Conservation (phyloP, 2,113 vertebrate genomes). For the Neolamprologus cancellatus region DNA sequence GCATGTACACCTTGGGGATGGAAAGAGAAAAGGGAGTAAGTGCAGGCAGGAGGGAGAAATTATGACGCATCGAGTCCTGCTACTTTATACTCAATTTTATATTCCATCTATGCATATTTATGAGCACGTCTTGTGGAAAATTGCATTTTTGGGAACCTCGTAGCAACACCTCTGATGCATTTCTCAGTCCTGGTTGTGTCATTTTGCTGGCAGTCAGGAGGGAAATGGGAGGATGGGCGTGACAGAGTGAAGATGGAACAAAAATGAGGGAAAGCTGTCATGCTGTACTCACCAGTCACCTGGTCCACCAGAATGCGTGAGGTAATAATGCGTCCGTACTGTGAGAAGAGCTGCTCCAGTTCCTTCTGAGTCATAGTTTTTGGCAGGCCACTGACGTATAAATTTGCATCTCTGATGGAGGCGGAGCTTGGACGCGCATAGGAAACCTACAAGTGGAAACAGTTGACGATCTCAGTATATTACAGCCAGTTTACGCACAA, state of each 20-base stretch:
- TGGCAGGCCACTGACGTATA: slow-evolving; percentile 95
- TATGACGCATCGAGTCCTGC: slow-evolving; percentile 62
- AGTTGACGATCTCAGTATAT: neutral
- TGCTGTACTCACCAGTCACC: slow-evolving; percentile 87
- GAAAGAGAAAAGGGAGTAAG: neutral
- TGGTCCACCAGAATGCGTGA: slow-evolving; percentile 97
- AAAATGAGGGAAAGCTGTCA: neutral
- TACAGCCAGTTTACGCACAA: neutral
- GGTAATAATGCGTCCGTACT: slow-evolving; percentile 98
- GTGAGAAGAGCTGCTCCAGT: slow-evolving; percentile 94
- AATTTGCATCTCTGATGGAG: slow-evolving; percentile 97
- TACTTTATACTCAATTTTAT: slow-evolving; percentile 71
- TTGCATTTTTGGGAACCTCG: slow-evolving; percentile 68
- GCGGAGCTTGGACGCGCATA: slow-evolving; percentile 97
- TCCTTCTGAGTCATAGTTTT: slow-evolving; percentile 98
- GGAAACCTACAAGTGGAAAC: slow-evolving; percentile 73
- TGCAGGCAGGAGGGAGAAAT: slow-evolving; percentile 38
- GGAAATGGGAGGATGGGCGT: neutral
- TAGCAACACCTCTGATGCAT: slow-evolving; percentile 62
- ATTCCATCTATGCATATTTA: slow-evolving; percentile 76
- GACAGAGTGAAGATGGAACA: neutral
- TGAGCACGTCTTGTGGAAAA: slow-evolving; percentile 75
- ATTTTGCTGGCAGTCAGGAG: neutral
- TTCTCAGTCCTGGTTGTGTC: slow-evolving; percentile 11
- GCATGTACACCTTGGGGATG: slow-evolving; percentile 68